Percentiles rank a stretch among this genome's conserved stretches.
These are phyloP conservation scores for Pterocles burchelli DNA, from an alignment of 2,113 vertebrate genomes.

Conservation along the genomic window DNA sequence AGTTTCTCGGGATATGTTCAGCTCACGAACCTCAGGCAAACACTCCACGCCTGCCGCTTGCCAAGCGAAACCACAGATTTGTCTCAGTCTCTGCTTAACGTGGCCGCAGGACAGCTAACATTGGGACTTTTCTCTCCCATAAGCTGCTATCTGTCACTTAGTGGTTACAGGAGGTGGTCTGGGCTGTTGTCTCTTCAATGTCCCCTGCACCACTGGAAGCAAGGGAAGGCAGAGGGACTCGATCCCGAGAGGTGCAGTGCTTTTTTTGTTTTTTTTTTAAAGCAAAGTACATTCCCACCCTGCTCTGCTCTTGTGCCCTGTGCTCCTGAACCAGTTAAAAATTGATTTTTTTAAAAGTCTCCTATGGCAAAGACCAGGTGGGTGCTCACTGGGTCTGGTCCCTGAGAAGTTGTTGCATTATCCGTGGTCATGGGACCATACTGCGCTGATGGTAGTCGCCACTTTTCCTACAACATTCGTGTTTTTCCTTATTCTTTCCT, in stretches of 20 bases:
- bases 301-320: not conserved
- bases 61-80: constrained; percentile 2
- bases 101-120: not conserved
- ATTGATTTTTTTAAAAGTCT: not conserved
- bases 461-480: not conserved
- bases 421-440: not conserved
- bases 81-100: not conserved
- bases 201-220: accelerated
- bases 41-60: not conserved
- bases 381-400: not conserved
- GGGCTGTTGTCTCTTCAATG: not conserved
- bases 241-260: not conserved
- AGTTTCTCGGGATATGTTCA: not conserved
- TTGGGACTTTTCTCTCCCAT: constrained; percentile 9
- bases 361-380: not conserved
- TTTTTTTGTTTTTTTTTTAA: not conserved
- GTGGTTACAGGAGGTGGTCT: constrained; percentile 3
- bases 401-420: not conserved
- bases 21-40: not conserved
- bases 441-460: not conserved
- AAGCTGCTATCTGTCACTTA: not conserved
- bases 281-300: not conserved
- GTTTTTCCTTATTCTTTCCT: not conserved
- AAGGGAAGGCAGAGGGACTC: not conserved
- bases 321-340: not conserved